These are phyloP conservation scores for Limosa lapponica DNA, from an alignment of 2,797 vertebrate species.

Conservation along the genomic window DNA sequence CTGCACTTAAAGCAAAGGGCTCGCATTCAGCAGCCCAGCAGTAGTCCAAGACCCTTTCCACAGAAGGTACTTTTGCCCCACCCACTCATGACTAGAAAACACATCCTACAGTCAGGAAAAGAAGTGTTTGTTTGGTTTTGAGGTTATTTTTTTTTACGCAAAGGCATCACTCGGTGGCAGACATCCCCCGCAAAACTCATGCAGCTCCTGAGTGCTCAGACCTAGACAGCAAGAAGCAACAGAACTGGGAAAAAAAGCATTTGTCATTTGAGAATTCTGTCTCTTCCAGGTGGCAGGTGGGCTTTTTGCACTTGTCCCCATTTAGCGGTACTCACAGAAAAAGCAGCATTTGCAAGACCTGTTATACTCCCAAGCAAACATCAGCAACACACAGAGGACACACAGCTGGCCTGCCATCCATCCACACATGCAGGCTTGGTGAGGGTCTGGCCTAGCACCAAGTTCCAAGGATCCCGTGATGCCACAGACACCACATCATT, in stretches of 20 bases:
- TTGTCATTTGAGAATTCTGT: not conserved
- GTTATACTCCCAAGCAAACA: not conserved
- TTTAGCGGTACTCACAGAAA: not conserved
- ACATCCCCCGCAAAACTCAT: not conserved
- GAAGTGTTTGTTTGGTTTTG: not conserved
- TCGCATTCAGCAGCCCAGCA: constrained; percentile 37
- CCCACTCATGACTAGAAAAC: not conserved
- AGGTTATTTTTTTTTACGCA: not conserved
- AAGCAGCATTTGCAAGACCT: constrained; percentile 11
- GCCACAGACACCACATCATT: not conserved
- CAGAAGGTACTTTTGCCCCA: not conserved
- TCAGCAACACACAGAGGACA: constrained; percentile 5
- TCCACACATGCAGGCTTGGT: not conserved
- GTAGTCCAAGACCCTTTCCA: constrained; percentile 34
- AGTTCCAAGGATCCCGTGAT: not conserved
- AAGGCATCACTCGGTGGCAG: constrained; percentile 1
- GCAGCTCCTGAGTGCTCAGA: not conserved
- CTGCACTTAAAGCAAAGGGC: constrained; percentile 65
- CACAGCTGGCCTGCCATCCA: not conserved
- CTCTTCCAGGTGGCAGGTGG: not conserved
- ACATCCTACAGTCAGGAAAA: not conserved
- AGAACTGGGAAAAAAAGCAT: not conserved
- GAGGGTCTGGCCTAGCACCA: not conserved
- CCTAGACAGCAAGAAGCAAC: not conserved
- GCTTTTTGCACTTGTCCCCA: not conserved